Base-by-base conservation (phyloP, 2,888 invertebrate genomes). In the Tenthredo scrophulariae region DNA sequence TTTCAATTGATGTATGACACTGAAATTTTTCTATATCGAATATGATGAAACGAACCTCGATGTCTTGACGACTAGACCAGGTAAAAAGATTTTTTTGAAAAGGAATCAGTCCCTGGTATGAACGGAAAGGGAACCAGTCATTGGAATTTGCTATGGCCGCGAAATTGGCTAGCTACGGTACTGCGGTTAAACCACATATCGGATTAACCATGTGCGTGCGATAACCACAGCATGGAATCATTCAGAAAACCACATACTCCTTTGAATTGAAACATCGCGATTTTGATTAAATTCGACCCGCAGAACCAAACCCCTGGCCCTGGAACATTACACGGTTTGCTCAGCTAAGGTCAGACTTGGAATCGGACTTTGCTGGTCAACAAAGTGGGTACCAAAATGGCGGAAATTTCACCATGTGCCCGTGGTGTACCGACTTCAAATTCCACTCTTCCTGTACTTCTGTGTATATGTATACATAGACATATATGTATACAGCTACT, bases 261-360 rank as follows among this genome's bases (percentile, higher is more conserved):
- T 62, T 37, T 62, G 33, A 80, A 80, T 80, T n/a, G 80, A 70
- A 83, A 67, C 50, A 70, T 70, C 26, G 43, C 15, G 46, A 83
- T 67, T 83, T 67, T 43, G 46, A 83, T 83, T 83, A 83, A 83
- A 83, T 70, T 83, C 65, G 33, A 58, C 62, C 37, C n/a, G 43
- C 22, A 13, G 33, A 54, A 54, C 15, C n/a, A 58, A n/a, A 77
- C 1, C 33, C 33, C 22, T 6, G 7, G 26, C 33, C 33, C 22
- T 6, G 7, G 26, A 33, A 26, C 79, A 62, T 62, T 5, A 40
- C 5, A n/a, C 22, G n/a, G 10, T 9, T 37, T 22, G 22, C 29
- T 37, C 37, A 40, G 33, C 37, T 40, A 37, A 33, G n/a, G 58
- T 80, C 37, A n/a, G 33, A 13, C 80, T 22, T 40, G 62, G 13